Conservation (phyloP, 2,113 vertebrate species). For the Thomomys bottae region DNA sequence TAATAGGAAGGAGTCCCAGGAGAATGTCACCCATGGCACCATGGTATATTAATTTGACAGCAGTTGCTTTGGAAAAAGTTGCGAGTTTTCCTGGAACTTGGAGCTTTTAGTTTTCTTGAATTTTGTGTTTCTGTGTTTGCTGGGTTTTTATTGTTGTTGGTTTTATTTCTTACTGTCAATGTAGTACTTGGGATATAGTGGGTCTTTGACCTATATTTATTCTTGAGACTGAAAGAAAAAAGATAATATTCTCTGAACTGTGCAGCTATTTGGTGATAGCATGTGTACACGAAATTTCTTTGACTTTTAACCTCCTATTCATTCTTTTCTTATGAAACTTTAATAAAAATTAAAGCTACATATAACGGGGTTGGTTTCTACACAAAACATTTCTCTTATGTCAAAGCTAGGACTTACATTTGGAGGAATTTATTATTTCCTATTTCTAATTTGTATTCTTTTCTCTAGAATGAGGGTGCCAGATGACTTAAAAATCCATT, state of each 20-base stretch:
- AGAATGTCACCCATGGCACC: neutral
- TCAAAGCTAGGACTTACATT: neutral
- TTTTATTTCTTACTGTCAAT: neutral
- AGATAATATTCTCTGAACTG: neutral
- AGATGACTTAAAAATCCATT: neutral
- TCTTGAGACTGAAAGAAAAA: neutral
- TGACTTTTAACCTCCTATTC: neutral
- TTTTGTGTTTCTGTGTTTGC: neutral
- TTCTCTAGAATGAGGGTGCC: neutral
- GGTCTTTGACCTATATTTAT: neutral
- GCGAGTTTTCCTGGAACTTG: neutral
- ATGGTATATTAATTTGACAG: neutral
- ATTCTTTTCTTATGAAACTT: neutral
- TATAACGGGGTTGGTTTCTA: neutral
- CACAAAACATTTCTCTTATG: neutral
- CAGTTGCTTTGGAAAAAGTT: neutral
- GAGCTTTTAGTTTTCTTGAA: neutral
- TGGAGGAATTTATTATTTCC: neutral
- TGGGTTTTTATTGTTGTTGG: neutral
- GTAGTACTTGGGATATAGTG: neutral
- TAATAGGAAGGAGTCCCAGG: rapidly evolving
- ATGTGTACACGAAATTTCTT: neutral
- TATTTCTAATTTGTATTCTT: neutral
- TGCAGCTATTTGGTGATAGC: neutral
- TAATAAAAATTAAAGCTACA: neutral